These are phyloP conservation scores for Tinea pellionella DNA, from an alignment of 2,888 invertebrate genomes.

Conservation along the genomic window DNA sequence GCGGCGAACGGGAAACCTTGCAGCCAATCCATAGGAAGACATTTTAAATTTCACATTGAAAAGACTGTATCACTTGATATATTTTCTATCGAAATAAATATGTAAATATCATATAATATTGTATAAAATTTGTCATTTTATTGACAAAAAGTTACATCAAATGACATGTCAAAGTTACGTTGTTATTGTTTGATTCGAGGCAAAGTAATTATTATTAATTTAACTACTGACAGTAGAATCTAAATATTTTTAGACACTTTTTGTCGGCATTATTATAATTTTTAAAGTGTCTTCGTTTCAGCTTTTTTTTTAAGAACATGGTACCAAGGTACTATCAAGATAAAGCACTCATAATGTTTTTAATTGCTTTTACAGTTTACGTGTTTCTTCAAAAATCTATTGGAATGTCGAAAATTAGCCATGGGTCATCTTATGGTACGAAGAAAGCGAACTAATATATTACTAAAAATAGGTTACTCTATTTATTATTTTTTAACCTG, in stretches of 20 bases:
- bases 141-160: neutral
- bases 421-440: conserved; percentile 84
- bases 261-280: too few relatives aligned
- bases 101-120: neutral
- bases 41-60: neutral
- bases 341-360: too few relatives aligned
- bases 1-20: conserved; percentile 32
- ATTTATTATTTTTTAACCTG: conserved; percentile 12
- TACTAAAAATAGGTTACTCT: too few relatives aligned
- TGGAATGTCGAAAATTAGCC: conserved; percentile 86
- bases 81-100: neutral
- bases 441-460: conserved; percentile 59
- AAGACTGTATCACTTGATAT: neutral
- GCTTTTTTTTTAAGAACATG: too few relatives aligned
- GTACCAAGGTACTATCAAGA: too few relatives aligned
- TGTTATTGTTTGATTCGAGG: too few relatives aligned
- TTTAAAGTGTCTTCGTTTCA: too few relatives aligned
- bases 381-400: conserved; percentile 82
- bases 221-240: too few relatives aligned
- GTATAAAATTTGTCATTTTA: neutral
- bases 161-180: neutral
- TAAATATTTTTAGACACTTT: too few relatives aligned
- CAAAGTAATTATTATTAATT: too few relatives aligned
- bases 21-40: conserved; percentile 31
- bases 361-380: conserved; percentile 83